Evolutionary conservation across 2,797 vertebrate species (phyloP).

Genomic region (Hafferia zeledoni): DNA sequence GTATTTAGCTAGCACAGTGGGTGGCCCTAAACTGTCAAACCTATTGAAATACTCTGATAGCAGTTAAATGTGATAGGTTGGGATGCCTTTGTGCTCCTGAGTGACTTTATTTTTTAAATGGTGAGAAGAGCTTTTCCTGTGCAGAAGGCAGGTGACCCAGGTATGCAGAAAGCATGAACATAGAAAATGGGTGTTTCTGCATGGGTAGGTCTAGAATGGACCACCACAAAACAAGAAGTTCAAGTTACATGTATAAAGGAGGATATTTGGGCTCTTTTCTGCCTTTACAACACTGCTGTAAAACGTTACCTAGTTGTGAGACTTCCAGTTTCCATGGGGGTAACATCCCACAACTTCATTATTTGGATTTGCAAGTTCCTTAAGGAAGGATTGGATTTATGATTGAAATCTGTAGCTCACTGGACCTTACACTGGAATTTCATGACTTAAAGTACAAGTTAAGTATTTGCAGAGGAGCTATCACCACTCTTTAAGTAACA

Average conservation of each 20-base stretch:
- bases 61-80: background rate
- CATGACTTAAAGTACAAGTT: background rate
- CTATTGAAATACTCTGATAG: background rate
- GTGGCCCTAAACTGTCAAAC: background rate
- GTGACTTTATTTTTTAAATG: background rate
- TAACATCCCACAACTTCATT: background rate
- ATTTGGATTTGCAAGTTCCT: background rate
- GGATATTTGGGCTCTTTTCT: background rate
- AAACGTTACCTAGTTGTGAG: background rate
- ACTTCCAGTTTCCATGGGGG: background rate
- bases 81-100: background rate
- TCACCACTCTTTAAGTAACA: background rate
- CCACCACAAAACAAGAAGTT: background rate
- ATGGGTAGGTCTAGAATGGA: background rate
- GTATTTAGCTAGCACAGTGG: background rate
- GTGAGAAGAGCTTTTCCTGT: background rate
- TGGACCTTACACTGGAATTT: background rate
- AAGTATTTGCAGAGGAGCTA: background rate
- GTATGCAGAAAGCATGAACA: background rate
- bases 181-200: background rate
- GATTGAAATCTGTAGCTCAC: background rate
- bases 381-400: background rate
- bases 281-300: background rate
- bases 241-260: background rate
- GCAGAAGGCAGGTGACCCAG: background rate